These are phyloP conservation scores for Sebastes ruberrimus DNA, from an alignment of 2,797 vertebrate species.

Conservation along the genomic window DNA sequence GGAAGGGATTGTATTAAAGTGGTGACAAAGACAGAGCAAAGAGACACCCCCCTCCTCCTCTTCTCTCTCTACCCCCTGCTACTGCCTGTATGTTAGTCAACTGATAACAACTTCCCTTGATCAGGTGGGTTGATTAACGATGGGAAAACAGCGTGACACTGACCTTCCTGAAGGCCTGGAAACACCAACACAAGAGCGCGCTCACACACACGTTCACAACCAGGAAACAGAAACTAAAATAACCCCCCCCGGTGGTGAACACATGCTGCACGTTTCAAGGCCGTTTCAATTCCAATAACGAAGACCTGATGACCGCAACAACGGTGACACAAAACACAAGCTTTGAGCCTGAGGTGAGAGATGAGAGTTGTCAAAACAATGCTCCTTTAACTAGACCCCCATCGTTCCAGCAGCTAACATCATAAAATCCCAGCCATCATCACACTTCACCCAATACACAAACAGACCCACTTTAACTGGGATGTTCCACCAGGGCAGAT, in stretches of 20 bases:
- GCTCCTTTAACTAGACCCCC: not conserved
- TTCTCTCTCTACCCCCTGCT: not conserved
- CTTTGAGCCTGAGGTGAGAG: not conserved
- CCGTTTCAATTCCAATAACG: not conserved
- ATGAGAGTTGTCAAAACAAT: conserved; percentile 14
- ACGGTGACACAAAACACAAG: not conserved
- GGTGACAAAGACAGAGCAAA: conserved; percentile 23
- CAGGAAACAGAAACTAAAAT: conserved; percentile 53
- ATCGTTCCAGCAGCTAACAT: not conserved
- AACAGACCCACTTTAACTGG: not conserved
- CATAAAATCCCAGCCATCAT: not conserved
- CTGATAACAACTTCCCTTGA: conserved; percentile 71
- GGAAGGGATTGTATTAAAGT: conserved; percentile 58
- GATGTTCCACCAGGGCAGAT: not conserved
- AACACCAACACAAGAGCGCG: not conserved
- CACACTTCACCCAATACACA: conserved; percentile 1
- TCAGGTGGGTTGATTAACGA: conserved; percentile 75
- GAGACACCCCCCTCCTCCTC: not conserved
- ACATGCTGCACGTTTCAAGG: conserved; percentile 20
- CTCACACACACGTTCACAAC: conserved; percentile 10
- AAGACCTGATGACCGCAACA: not conserved
- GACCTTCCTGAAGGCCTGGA: conserved; percentile 31
- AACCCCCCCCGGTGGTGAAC: not conserved
- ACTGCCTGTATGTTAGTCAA: conserved; percentile 26
- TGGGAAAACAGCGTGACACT: conserved; percentile 52